phyloP scores from a whole-genome alignment of 2,113 vertebrate genomes.

The Herpetotheres cachinnans region DNA sequence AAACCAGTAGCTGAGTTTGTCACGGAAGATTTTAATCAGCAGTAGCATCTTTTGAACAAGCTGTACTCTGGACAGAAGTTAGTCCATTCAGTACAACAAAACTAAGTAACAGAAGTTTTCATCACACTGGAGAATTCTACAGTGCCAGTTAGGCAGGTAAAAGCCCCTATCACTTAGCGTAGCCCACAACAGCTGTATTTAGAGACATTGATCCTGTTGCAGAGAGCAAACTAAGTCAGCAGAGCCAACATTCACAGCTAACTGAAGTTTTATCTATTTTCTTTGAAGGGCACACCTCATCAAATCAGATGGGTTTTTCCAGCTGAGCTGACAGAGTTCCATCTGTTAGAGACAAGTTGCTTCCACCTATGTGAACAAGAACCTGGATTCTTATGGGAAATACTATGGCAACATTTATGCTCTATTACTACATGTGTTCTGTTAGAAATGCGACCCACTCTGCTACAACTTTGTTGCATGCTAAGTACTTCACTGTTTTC shows the following conservation, averaged over 20 bases:
- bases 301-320: neutral
- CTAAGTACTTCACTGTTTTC: neutral
- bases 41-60: neutral
- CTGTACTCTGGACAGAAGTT: neutral
- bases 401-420: neutral
- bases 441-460: neutral
- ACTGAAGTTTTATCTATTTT: neutral
- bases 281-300: neutral
- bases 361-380: neutral
- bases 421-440: neutral
- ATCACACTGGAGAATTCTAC: neutral
- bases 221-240: neutral
- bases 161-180: neutral
- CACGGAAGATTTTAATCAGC: neutral
- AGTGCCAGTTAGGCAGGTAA: neutral
- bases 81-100: neutral
- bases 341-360: neutral
- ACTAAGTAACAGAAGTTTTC: neutral
- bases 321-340: neutral
- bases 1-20: neutral
- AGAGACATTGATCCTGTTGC: neutral
- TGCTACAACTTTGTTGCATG: neutral
- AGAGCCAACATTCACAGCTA: neutral
- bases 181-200: neutral
- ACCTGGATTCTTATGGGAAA: neutral